Evolutionary conservation across 2,888 invertebrate species (phyloP), one percentile per base, ranked within the genome.

Genomic region (Pachycephus smyrnensis): DNA sequence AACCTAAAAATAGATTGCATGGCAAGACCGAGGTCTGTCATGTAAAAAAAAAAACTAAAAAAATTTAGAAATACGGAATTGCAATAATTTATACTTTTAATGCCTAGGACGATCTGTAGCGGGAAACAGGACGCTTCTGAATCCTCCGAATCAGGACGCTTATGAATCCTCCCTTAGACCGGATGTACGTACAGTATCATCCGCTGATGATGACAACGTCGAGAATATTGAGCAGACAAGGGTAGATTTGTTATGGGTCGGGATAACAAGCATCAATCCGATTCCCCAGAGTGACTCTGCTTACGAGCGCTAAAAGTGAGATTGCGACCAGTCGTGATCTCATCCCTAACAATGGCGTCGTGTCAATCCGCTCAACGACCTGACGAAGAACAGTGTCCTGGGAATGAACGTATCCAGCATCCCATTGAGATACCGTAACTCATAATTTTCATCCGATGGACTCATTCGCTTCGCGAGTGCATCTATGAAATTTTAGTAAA

Each of bases 241-340:
- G 40, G 40, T 55, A 23, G 23, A 32, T 73, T 73, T 32, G 74
- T 73, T 73, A 73, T 73, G 74, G 74, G 11, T 35, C 33, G 74
- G 23, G 36, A 73, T 35, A 73, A 73, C 74, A 32, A 71, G 71
- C 71, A 32, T 32, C 71, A 71, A 71, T 71, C 71, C 31, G 71
- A 71, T 30, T 71, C 23, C 71, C 32, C 71, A 12, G 30, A 9
- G 32, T 11, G 71, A 55, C 9, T 9, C 40, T 55, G 2, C 40
- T 55, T 55, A 23, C 23, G 40, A 23, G 23, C 40, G 40, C 23
- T 55, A 23, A 55, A 23, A 55, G 23, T 55, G 40, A 55, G 23
- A 55, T 23, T 55, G 40, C 40, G 40, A 55, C 40, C 40, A 55
- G 40, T 55, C 40, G 40, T 55, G 40, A 55, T 55, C 40, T 55